Evolutionary conservation across 2,888 invertebrate species (phyloP).

Genomic region (Drosophila ezoana): DNA sequence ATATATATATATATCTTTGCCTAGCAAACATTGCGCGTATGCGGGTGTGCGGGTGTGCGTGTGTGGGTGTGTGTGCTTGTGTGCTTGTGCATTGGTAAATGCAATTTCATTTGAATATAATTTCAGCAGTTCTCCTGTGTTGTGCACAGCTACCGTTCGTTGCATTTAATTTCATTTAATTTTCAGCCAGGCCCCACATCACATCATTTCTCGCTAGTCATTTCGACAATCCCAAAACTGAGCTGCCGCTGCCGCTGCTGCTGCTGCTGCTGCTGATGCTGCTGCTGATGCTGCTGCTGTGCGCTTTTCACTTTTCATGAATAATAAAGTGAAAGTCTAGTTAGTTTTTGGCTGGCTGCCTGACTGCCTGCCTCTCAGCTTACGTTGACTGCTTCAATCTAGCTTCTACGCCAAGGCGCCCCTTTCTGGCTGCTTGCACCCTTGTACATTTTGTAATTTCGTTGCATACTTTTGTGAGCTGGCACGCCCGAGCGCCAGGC

Average conservation of each 20-base stretch:
- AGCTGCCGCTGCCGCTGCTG: slow-evolving; percentile 41
- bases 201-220: slow-evolving; percentile 67
- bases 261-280: slow-evolving; percentile 36
- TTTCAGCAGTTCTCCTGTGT: slow-evolving; percentile 37
- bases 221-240: slow-evolving; percentile 69
- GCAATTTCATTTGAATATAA: slow-evolving; percentile 59
- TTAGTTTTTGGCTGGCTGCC: slow-evolving; percentile 62
- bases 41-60: slow-evolving; percentile 7
- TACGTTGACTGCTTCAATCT: slow-evolving; percentile 41
- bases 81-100: slow-evolving; percentile 20
- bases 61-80: slow-evolving; percentile 1
- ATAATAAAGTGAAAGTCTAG: slow-evolving; percentile 79
- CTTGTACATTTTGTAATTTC: slow-evolving; percentile 72
- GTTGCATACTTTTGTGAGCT: slow-evolving; percentile 72
- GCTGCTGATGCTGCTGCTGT: slow-evolving; percentile 42
- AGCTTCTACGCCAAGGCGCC: neutral
- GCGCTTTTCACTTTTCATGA: slow-evolving; percentile 77
- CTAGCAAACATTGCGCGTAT: neutral
- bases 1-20: neutral
- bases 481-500: slow-evolving; percentile 34
- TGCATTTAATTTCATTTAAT: slow-evolving; percentile 78
- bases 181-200: slow-evolving; percentile 62
- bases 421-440: slow-evolving; percentile 21
- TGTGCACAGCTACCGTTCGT: slow-evolving; percentile 33
- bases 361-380: slow-evolving; percentile 31